A percentile compares a stretch with the other conserved stretches of the same genome.
Evolutionary conservation across 2,113 vertebrate genomes (phyloP).

Genomic region (Candoia aspera): DNA sequence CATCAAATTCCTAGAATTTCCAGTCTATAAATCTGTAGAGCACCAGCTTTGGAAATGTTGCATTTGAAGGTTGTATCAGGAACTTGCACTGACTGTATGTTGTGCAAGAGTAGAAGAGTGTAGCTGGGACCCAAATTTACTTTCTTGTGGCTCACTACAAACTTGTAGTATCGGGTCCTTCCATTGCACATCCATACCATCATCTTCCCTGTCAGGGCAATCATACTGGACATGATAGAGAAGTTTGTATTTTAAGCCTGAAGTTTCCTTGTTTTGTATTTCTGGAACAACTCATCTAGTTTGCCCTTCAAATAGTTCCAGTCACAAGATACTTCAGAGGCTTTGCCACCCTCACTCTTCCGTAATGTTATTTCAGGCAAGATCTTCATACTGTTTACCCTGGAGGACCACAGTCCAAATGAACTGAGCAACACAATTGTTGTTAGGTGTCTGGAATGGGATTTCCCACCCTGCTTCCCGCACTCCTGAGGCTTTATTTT

Average conservation of each 20-base stretch:
- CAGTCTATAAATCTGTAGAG: neutral
- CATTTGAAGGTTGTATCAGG: neutral
- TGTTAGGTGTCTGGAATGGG: constrained; percentile 14
- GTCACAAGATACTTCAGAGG: neutral
- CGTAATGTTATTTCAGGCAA: neutral
- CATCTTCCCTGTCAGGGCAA: neutral
- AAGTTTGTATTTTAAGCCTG: neutral
- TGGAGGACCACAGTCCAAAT: neutral
- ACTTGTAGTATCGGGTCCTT: neutral
- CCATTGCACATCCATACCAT: neutral
- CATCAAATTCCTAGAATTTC: neutral
- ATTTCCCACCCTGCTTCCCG: neutral
- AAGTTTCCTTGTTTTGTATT: neutral
- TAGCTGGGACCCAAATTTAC: neutral
- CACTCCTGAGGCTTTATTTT: constrained; percentile 17
- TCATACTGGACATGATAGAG: neutral
- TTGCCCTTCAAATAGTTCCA: neutral
- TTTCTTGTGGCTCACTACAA: neutral
- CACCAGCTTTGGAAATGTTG: neutral
- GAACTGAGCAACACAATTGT: neutral
- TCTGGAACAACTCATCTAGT: neutral
- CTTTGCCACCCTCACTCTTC: neutral
- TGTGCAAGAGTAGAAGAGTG: neutral
- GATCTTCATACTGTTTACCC: constrained; percentile 1
- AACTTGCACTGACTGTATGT: neutral